Conservation (phyloP, 2,797 vertebrate species). For the Helarctos malayanus region DNA sequence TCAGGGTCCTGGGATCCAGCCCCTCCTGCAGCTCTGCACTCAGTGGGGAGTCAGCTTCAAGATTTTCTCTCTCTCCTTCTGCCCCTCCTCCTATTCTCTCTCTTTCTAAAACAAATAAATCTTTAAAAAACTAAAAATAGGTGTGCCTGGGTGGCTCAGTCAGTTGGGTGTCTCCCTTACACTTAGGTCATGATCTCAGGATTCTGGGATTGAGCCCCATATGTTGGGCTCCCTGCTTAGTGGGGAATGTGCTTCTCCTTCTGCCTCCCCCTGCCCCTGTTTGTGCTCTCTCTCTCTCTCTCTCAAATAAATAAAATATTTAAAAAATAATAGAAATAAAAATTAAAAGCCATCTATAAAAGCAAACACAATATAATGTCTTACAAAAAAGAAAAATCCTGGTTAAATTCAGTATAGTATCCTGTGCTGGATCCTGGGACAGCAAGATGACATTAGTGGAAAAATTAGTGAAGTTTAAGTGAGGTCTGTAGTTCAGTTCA, state of each 20-base stretch:
- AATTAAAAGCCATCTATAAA: background rate
- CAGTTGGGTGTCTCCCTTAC: background rate
- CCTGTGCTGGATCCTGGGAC: background rate
- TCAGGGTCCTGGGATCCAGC: background rate
- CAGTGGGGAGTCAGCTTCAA: background rate
- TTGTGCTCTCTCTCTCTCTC: background rate
- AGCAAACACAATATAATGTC: background rate
- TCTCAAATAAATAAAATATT: background rate
- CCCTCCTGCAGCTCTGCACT: background rate
- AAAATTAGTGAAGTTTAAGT: background rate
- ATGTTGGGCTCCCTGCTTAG: background rate
- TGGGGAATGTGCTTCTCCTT: background rate
- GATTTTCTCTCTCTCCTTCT: background rate
- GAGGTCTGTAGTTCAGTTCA: background rate
- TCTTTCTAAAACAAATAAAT: background rate
- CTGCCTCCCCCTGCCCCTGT: background rate
- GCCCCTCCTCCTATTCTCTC: background rate
- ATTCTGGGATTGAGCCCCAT: background rate
- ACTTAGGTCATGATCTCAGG: background rate
- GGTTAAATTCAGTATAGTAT: background rate
- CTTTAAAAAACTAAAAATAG: background rate
- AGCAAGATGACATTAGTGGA: background rate
- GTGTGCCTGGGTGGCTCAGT: background rate
- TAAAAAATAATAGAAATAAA: background rate
- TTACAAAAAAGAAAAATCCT: background rate